These are phyloP conservation scores for Iphiclides podalirius DNA, from an alignment of 2,888 invertebrate genomes.

Conservation along the genomic window DNA sequence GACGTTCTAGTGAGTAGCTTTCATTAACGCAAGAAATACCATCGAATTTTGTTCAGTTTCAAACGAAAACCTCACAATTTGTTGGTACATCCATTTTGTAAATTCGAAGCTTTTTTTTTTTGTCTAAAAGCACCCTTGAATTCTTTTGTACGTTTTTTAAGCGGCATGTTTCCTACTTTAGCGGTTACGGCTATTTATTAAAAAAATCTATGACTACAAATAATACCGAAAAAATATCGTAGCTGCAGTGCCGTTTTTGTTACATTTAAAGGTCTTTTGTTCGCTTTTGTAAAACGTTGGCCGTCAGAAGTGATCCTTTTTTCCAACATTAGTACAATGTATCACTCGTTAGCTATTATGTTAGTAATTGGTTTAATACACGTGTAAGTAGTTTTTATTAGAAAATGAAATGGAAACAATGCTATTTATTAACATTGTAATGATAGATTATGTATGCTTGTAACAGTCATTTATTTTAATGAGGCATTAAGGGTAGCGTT, in stretches of 20 bases:
- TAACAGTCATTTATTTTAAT: constrained; percentile 3
- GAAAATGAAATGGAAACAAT: neutral
- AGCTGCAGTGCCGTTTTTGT: neutral
- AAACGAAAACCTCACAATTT: no score
- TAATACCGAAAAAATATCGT: constrained; percentile 1
- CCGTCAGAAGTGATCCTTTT: constrained; percentile 4
- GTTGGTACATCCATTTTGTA: no score
- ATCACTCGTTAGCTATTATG: constrained; percentile 9
- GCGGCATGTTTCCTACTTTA: neutral
- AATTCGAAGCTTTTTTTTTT: neutral
- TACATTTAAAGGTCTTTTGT: constrained; percentile 11
- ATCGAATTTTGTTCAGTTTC: no score
- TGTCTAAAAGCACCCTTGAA: no score
- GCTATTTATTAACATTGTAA: neutral
- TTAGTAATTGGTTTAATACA: constrained; percentile 13
- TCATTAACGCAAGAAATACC: constrained; percentile 14
- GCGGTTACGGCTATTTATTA: constrained; percentile 1
- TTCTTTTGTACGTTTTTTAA: no score
- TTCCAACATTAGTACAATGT: constrained; percentile 14
- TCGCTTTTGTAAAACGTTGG: constrained; percentile 10
- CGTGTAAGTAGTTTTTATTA: constrained; percentile 4
- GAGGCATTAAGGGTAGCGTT: neutral
- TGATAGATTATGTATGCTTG: neutral
- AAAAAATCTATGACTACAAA: constrained; percentile 6
- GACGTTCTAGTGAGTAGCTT: constrained; percentile 1